Evolutionary conservation across 2,888 invertebrate species (phyloP), one percentile per base, ranked within the genome.

Genomic region (Rhopalosiphum nymphaeae): DNA sequence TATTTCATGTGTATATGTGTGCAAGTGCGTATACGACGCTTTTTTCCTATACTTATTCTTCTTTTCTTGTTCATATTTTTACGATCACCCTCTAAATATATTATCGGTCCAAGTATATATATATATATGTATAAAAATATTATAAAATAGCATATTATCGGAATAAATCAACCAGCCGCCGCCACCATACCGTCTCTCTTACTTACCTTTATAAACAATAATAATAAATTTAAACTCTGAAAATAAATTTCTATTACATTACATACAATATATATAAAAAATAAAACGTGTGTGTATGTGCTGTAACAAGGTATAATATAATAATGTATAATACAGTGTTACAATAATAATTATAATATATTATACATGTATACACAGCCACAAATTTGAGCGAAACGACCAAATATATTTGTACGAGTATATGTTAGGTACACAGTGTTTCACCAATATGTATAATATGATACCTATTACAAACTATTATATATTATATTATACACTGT

Each of bases 81-180:
- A 93, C 92, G 92, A 92, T 89, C 87, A 49, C 88, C 92, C 87
- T 88, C 87, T n/a, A 88, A 92, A 93, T 84, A 56, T 84, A 90
- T 57, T 86, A 90, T 94, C 93, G 93, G 93, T 86, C 44, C 89
- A 56, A 87, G 92, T 56, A 21, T 67, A 26, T 57, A 57, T 56
- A 56, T n/a, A n/a, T 44, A 44, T 44, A 44, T 36, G 36, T 36
- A 29, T n/a, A 53, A 53, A 53, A 0, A 78, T 21, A 78, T 36
- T 78, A 78, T 36, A 36, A 78, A 92, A 67, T 42, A 87, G 57
- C 93, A 85, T 67, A 85, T 67, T 88, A 87, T 67, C 89, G 84
- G 89, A 89, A 93, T 90, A 89, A 89, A 93, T 93, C 93, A 89
- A 78, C 78, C 78, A 89, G 7, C 78, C 78, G 36, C n/a, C 91